Base-by-base conservation (phyloP, 2,113 vertebrate species). In the Oreochromis niloticus region DNA sequence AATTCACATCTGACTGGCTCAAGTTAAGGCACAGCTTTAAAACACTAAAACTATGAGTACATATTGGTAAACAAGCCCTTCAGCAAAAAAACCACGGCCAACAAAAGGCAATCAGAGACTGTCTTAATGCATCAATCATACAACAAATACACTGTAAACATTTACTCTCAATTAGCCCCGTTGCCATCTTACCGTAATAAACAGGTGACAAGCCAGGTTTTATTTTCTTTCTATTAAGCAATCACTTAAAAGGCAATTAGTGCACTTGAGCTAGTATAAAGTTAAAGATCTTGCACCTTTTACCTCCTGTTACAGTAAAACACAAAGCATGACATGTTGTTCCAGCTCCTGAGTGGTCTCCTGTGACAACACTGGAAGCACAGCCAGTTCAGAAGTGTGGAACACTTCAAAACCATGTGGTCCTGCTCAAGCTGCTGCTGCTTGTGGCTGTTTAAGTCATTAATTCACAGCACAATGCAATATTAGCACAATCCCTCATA, bases 231-330 rank as follows among this genome's bases (percentile, higher is more conserved):
- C 83, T 19, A 41, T 68, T 88, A 82, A 80, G 86, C 85, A 85
- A 41, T 83, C 86, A 66, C 50, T 83, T 63, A 39, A 88, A 43
- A 81, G 56, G 59, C 87, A 83, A 95, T 94, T 92, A 89, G 63
- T 43, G 34, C 81, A 32, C 59, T 14, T 75, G 54, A 85, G 71
- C 84, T 63, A 13, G 30, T 7, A 32, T 39, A 52, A 78, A 82
- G 81, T 27, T 73, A 82, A 86, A 87, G 34, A 50, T 84, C 71
- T 73, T 13, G 12, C 30, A 54, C 71, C 71, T 82, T 63, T 80
- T 79, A 30, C 30, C 12, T 79, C 50, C 50, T 86, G 84, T 36
- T 55, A 61, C 66, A 52, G 73, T 78, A 1, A 78, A 57, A 50
- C 4, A n/a, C 68, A 85, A 63, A 80, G 36, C 9, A 5, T 19